Evolutionary conservation across 2,797 vertebrate species (phyloP), one percentile per base, ranked within the genome.

Genomic region (Heteromormyrus szaboi): DNA sequence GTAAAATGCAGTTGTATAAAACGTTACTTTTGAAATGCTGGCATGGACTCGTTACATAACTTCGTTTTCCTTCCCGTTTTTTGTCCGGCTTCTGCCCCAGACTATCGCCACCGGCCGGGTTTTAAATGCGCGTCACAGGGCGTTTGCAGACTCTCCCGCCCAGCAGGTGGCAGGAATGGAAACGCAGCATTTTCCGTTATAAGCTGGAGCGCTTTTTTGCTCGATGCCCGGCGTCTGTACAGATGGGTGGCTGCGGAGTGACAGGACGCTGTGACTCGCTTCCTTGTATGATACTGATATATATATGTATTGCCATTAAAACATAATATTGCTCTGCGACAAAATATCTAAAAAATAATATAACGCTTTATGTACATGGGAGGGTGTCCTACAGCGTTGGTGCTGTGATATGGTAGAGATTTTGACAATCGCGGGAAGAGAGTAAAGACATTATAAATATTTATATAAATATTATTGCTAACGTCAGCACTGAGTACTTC

Each of bases 131-230:
- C 11, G 19, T 51, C 9, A 85, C 5, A 7, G n/a, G 37, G n/a
- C 37, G 44, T 9, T 22, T 25, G 3, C 19, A 83, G 7, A n/a
- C 19, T 33, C 72, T 83, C 51, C 79, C 22, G 22, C 3, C 79
- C 53, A 88, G 53, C 54, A 88, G 88, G 25, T 62, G 88, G 88
- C 88, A 84, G 88, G 0, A 88, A 50, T 9, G 33, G 17, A 41
- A 37, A 85, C 14, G 83, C 48, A 14, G 53, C 12, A 4, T 14
- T 72, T 12, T 17, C 29, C 65, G 4, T 72, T 72, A 72, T 53
- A 17, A 81, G 41, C 8, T 17, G 7, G 41, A 44, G 19, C 41
- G 76, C 17, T 37, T 76, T 76, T 4, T 5, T 19, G 68, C 4
- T 7, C 4, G 76, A 22, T 9, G 19, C 7, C 41, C 76, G 76